Evolutionary conservation across 2,797 vertebrate genomes (phyloP).

Genomic region (Miichthys miiuy): DNA sequence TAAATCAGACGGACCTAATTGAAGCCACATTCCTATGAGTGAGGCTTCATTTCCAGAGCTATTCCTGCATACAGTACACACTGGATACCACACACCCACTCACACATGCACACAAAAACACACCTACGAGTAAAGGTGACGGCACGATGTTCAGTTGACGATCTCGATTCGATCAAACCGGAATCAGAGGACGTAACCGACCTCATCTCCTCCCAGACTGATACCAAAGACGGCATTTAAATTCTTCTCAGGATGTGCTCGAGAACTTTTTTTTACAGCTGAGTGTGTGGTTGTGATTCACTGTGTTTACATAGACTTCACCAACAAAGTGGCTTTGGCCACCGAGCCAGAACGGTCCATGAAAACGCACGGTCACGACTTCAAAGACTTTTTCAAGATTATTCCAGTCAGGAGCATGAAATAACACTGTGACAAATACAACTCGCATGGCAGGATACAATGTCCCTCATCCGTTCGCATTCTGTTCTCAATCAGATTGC

Average conservation of each 20-base stretch:
- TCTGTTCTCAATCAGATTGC: slow-evolving; percentile 74
- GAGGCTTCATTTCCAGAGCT: slow-evolving; percentile 69
- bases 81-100: slow-evolving; percentile 45
- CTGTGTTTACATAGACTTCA: slow-evolving; percentile 63
- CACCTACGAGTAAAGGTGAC: slow-evolving; percentile 10
- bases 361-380: slow-evolving; percentile 62
- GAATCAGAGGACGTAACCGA: background rate
- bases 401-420: slow-evolving; percentile 81
- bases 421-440: slow-evolving; percentile 81
- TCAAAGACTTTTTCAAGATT: slow-evolving; percentile 72
- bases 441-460: slow-evolving; percentile 72
- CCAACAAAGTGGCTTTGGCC: slow-evolving; percentile 60
- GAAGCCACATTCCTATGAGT: slow-evolving; percentile 76
- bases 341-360: slow-evolving; percentile 61
- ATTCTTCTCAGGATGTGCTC: slow-evolving; percentile 33
- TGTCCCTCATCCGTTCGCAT: slow-evolving; percentile 66
- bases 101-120: slow-evolving; percentile 39
- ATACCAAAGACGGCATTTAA: slow-evolving; percentile 36
- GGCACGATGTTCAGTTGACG: background rate
- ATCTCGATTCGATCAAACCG: background rate
- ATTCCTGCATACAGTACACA: slow-evolving; percentile 50
- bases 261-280: slow-evolving; percentile 13
- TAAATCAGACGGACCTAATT: slow-evolving; percentile 74
- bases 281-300: slow-evolving; percentile 69
- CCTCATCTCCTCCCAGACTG: slow-evolving; percentile 35